Evolutionary conservation across 2,888 invertebrate genomes (phyloP), one percentile per base, ranked within the genome.

Genomic region (Cheilosia urbana): DNA sequence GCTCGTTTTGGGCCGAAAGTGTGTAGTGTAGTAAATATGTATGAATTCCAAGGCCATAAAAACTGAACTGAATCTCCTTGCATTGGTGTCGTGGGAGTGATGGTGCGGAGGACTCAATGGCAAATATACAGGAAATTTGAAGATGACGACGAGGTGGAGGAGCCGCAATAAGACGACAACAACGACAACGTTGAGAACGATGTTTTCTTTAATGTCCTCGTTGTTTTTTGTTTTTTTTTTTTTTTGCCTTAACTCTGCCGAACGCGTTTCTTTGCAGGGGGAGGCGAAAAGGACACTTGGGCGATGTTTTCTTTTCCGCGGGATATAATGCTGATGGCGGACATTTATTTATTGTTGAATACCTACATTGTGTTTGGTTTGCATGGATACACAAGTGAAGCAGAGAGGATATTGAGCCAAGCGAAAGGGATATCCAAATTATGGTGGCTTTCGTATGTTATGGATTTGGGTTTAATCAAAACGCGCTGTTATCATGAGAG

Each of bases 31-130:
- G 84, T 85, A 85, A 80, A 85, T 85, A 85, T 85, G 76, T 76
- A 85, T 76, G 71, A 80, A 76, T 66, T 80, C 75, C 84, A 80
- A 80, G 75, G 84, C 76, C 80, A 80, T 85, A 85, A 80, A 85
- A 85, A 80, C 83, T 79, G 83, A 85, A 80, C 83, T 79, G 83
- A 84, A 79, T 79, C 57, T 75, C 47, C 51, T 58, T 71, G 63
- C 76, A 75, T 24, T 17, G 49, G 19, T 30, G 17, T 37, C 24
- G 51, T 60, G 58, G 19, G 42, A 55, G 51, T 47, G 37, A 47
- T 17, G n/a, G 19, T 11, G n/a, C n/a, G 21, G 49, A 6, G 47
- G 42, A 6, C 21, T 79, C 45, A 68, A 63, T 37, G 73, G 65
- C 65, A 65, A 57, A 65, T 51, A 75, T 42, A 76, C 69, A 79